Evolutionary conservation across 2,888 invertebrate genomes (phyloP).

Genomic region (Acanthopleura granulata): DNA sequence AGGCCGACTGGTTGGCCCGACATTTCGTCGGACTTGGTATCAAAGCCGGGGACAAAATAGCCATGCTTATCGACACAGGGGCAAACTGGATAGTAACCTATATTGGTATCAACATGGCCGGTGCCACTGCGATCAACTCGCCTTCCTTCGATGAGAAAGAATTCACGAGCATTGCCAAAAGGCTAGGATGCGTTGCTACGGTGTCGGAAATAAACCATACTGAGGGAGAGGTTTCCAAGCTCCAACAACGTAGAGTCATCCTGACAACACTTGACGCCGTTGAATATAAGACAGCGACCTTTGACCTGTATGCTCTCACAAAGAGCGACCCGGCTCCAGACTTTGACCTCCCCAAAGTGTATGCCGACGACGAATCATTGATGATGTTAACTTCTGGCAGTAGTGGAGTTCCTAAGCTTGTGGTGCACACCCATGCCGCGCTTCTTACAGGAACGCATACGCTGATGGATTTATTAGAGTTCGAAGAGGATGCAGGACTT

Average conservation of each 20-base stretch:
- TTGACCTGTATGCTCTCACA: neutral
- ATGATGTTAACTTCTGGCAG: conserved; percentile 24
- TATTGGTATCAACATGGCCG: neutral
- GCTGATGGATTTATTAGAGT: neutral
- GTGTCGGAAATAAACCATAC: neutral
- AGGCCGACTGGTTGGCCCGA: conserved; percentile 3
- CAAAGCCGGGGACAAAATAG: conserved; percentile 13
- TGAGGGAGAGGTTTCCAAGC: neutral
- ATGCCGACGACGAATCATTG: conserved; percentile 20
- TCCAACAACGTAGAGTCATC: neutral
- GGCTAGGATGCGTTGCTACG: neutral
- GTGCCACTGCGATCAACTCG: neutral
- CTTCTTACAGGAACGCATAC: neutral
- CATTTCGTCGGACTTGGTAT: conserved; percentile 3
- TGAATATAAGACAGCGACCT: neutral
- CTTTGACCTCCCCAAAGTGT: neutral
- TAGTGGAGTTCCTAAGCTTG: conserved; percentile 24
- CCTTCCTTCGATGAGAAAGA: neutral
- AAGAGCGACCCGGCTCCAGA: neutral
- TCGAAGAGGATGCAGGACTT: neutral
- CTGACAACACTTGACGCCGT: neutral
- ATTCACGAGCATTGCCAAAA: neutral
- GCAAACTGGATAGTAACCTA: neutral
- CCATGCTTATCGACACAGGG: neutral
- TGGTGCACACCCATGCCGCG: conserved; percentile 9